Evolutionary conservation across 1,140 invertebrate species (phyloP).

Genomic region (Vanessa atalanta): DNA sequence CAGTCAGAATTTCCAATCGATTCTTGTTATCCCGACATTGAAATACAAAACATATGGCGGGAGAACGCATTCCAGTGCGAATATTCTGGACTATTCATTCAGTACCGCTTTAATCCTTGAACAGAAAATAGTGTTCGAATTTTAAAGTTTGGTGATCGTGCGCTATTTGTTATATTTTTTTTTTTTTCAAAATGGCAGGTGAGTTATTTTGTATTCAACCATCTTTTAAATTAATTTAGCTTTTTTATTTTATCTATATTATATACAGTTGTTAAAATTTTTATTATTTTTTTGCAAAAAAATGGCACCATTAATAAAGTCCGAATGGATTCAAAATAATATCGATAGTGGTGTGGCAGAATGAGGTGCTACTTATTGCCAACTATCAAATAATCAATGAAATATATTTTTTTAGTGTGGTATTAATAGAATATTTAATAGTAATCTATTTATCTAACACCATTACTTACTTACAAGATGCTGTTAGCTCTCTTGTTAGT

Average conservation of each 20-base stretch:
- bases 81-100: slow-evolving; percentile 55
- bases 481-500: slow-evolving; percentile 31
- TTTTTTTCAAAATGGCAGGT: slow-evolving; percentile 36
- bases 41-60: slow-evolving; percentile 62
- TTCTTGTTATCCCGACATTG: slow-evolving; percentile 34
- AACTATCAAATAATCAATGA: too few relatives aligned
- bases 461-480: slow-evolving; percentile 18
- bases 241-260: too few relatives aligned
- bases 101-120: slow-evolving; percentile 47
- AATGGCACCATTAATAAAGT: too few relatives aligned
- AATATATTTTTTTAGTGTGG: background rate
- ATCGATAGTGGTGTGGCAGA: too few relatives aligned
- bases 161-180: background rate
- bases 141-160: slow-evolving; percentile 24
- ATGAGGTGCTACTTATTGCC: too few relatives aligned
- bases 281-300: too few relatives aligned
- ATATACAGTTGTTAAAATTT: too few relatives aligned
- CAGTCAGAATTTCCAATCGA: slow-evolving; percentile 35
- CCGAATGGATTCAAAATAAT: too few relatives aligned
- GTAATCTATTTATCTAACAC: slow-evolving; percentile 7
- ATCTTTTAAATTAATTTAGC: background rate
- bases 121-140: slow-evolving; percentile 40
- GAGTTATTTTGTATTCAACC: slow-evolving; percentile 8
- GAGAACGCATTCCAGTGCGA: slow-evolving; percentile 55
- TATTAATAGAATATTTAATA: slow-evolving; percentile 9